These are phyloP conservation scores for Amblyjoppa proteus DNA, from an alignment of 2,888 invertebrate species.

Conservation along the genomic window DNA sequence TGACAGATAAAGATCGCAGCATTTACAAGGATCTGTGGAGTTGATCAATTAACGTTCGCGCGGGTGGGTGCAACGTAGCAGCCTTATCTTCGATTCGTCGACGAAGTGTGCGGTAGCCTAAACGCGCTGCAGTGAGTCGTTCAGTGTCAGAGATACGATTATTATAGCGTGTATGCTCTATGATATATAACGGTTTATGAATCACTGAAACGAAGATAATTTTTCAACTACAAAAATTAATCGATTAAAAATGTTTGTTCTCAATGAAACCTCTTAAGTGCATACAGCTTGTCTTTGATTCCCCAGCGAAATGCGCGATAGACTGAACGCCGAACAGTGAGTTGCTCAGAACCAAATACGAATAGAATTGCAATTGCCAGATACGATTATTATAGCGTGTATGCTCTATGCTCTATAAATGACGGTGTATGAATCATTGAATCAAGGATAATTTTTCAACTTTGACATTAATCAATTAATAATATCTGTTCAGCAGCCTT, in stretches of 20 bases:
- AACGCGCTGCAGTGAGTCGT: constrained; percentile 13
- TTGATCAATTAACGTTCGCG: constrained; percentile 65
- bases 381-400: not conserved
- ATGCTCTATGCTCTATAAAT: not conserved
- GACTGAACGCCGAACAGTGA: too few relatives aligned
- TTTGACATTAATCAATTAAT: not conserved
- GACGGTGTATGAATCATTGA: not conserved
- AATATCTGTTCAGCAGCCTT: constrained; percentile 6
- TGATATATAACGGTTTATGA: not conserved
- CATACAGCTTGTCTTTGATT: too few relatives aligned
- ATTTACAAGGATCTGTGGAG: constrained; percentile 66
- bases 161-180: not conserved
- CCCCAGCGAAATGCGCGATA: too few relatives aligned
- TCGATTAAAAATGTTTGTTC: too few relatives aligned
- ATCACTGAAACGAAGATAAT: not conserved
- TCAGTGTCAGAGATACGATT: not conserved
- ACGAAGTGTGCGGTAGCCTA: constrained; percentile 34
- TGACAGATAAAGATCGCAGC: constrained; percentile 70
- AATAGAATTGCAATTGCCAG: not conserved
- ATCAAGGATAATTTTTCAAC: not conserved
- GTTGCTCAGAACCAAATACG: not conserved
- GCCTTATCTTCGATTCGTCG: constrained; percentile 55
- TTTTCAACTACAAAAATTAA: not conserved
- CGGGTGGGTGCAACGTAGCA: constrained; percentile 27
- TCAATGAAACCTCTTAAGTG: too few relatives aligned